Base-by-base conservation (phyloP, 2,797 vertebrate genomes). In the Capromys pilorides region DNA sequence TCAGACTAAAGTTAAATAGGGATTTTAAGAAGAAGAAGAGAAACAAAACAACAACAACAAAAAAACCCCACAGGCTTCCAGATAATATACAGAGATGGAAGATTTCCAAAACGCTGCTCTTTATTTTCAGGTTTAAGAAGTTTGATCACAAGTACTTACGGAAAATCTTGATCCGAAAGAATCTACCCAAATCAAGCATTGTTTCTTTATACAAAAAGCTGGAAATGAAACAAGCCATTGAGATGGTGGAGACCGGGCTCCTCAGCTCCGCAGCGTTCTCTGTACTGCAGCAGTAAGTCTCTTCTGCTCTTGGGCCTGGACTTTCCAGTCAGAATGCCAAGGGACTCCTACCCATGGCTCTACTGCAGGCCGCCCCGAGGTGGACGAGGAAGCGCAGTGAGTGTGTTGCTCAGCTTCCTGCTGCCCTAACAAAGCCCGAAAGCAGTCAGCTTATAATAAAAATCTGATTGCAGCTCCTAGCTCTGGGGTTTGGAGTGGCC, bases 191-290 rank as follows among this genome's bases (percentile, higher is more conserved):
- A 97, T 99, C 99, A 45, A 99, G 99, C 82, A 99, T 99, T 16
- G 98, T 99, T 90, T 98, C 99, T 5, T 95, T 99, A 87, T 99
- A 99, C 96, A 99, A 99, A 97, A 99, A 99, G 97, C 98, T 99
- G 96, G 99, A 99, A 97, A 98, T 99, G 97, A 99, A 99, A 97
- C 98, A 99, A 82, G 99, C 99, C 73, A 99, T 99, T 21, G 99
- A 99, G 98, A 98, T 99, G 98, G 98, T 99, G 86, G 99, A 99
- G 96, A 98, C 98, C 41, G 98, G 98, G 26, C 98, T 99, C 31
- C 98, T 99, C 69, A 98, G 97, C 5, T 97, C 98, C 12, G 93
- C 98, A 39, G 91, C 98, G 5, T 99, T 99, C 57, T 64, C 98
- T 13, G 8, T 96, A 57, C 97, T 98, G 4, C 96, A 97, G 39